phyloP scores from a whole-genome alignment of 2,888 invertebrate species.

The Melinaea marsaeus region DNA sequence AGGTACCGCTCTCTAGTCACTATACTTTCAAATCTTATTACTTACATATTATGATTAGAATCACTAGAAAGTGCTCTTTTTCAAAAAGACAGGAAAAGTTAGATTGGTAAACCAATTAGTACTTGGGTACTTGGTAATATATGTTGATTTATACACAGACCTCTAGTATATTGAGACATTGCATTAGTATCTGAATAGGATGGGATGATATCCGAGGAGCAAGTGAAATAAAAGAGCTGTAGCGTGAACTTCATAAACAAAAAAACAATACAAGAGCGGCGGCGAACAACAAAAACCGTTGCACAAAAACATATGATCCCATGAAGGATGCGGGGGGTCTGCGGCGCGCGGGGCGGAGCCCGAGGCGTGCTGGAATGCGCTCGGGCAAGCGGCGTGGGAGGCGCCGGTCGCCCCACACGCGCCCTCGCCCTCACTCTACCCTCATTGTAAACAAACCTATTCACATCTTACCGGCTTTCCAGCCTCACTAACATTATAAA shows the following conservation, averaged over 20 bases:
- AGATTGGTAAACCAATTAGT: too few relatives aligned
- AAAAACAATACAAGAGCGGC: constrained; percentile 69
- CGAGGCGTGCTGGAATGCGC: constrained; percentile 77
- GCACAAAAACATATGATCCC: constrained; percentile 78
- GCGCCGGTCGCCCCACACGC: constrained; percentile 60
- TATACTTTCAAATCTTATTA: too few relatives aligned
- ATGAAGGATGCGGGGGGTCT: constrained; percentile 62
- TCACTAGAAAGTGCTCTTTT: too few relatives aligned
- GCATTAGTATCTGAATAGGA: constrained; percentile 39
- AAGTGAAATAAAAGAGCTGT: constrained; percentile 69
- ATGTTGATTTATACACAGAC: neutral
- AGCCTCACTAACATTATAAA: constrained; percentile 25
- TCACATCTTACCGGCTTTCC: constrained; percentile 50
- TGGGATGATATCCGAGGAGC: constrained; percentile 63
- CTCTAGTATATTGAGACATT: neutral
- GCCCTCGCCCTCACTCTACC: constrained; percentile 52
- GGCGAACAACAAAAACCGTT: constrained; percentile 78
- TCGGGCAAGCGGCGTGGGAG: constrained; percentile 75
- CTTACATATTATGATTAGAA: too few relatives aligned
- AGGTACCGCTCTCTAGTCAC: too few relatives aligned
- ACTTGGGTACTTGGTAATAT: neutral
- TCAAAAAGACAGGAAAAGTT: too few relatives aligned
- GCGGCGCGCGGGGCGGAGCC: constrained; percentile 55
- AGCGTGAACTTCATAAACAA: constrained; percentile 70
- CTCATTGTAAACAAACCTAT: constrained; percentile 70